Conservation (phyloP, 1,140 invertebrate species). For the Bicyclus anynana region DNA sequence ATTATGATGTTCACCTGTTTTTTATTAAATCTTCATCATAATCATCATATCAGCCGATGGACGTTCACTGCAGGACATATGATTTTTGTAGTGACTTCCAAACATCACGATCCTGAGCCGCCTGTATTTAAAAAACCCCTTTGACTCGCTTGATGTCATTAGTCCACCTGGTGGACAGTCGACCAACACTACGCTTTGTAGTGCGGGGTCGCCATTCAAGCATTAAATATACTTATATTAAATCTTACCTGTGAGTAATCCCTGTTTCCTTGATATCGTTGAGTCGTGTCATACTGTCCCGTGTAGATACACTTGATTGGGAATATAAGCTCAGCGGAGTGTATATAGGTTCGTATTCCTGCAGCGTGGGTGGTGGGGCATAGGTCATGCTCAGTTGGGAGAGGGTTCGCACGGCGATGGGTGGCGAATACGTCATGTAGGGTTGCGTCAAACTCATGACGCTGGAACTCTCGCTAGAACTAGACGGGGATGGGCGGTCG, state of each 20-base stretch:
- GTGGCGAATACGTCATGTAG: conserved; percentile 66
- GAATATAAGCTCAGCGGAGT: conserved; percentile 69
- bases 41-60: too few relatives aligned
- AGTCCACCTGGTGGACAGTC: too few relatives aligned
- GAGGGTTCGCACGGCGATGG: conserved; percentile 62
- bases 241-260: conserved; percentile 44
- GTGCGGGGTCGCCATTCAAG: too few relatives aligned
- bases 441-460: conserved; percentile 62
- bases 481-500: conserved; percentile 79
- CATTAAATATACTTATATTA: not conserved
- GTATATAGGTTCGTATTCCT: conserved; percentile 70
- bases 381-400: conserved; percentile 74
- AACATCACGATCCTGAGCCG: too few relatives aligned
- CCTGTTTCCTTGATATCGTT: conserved; percentile 60
- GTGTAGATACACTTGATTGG: conserved; percentile 64
- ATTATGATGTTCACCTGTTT: too few relatives aligned
- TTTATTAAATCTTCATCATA: too few relatives aligned
- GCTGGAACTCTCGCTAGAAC: conserved; percentile 78
- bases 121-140: too few relatives aligned
- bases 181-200: too few relatives aligned
- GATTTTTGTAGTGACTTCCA: too few relatives aligned
- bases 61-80: too few relatives aligned
- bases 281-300: conserved; percentile 59
- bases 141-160: too few relatives aligned
- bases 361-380: conserved; percentile 63